Evolutionary conservation across 2,113 vertebrate genomes (phyloP).

Genomic region (Proterorhinus semilunaris): DNA sequence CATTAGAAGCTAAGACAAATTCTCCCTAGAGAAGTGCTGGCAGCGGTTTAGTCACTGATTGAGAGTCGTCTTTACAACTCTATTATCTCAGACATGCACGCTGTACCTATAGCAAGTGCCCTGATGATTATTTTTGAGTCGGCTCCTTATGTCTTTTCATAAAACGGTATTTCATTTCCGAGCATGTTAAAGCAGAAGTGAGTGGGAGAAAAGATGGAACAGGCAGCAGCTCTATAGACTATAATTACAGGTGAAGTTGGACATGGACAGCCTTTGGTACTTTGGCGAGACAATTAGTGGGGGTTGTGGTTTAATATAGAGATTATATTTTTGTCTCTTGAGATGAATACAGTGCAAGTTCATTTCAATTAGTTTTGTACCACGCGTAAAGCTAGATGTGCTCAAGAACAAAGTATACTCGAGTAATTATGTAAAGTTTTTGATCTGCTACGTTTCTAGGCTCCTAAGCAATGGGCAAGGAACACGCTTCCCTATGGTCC

Average conservation of each 20-base stretch:
- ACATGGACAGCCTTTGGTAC: not conserved
- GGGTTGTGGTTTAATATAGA: not conserved
- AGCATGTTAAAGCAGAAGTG: not conserved
- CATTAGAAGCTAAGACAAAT: not conserved
- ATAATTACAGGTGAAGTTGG: conserved; percentile 6
- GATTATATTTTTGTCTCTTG: not conserved
- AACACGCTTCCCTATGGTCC: no score
- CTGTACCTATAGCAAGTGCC: not conserved
- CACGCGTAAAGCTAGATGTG: no score
- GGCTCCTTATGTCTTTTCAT: conserved; percentile 3
- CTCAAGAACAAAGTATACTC: no score
- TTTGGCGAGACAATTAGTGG: not conserved
- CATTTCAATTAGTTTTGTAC: no score
- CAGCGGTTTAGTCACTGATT: not conserved
- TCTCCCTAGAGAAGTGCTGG: not conserved
- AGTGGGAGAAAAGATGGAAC: not conserved
- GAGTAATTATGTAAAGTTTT: no score
- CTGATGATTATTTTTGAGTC: conserved; percentile 3
- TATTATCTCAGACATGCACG: conserved; percentile 5
- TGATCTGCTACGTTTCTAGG: no score
- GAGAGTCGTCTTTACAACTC: not conserved
- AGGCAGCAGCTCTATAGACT: not conserved
- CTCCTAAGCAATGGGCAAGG: no score
- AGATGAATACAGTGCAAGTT: not conserved
- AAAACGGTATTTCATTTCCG: conserved; percentile 4